Evolutionary conservation across 2,113 vertebrate species (phyloP).

Genomic region (Mirounga angustirostris): DNA sequence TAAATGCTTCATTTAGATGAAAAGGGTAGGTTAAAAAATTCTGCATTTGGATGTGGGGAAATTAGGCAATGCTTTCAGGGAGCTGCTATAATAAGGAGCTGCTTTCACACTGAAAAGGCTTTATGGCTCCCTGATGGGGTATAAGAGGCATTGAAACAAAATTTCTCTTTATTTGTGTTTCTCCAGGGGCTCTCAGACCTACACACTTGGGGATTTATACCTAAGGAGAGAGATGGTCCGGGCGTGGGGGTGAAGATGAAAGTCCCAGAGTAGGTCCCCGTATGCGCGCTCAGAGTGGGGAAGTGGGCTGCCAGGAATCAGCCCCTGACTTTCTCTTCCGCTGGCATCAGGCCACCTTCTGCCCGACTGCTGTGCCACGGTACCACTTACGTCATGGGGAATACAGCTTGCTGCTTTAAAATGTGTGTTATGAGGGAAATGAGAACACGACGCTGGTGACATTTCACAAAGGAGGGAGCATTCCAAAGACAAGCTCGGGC

Average conservation of each 20-base stretch:
- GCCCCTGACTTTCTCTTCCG: slow-evolving; percentile 21
- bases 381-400: not conserved
- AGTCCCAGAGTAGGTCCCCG: not conserved
- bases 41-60: not conserved
- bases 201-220: not conserved
- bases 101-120: not conserved
- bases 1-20: not conserved
- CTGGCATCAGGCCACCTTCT: not conserved
- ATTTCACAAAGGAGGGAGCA: slow-evolving; percentile 51
- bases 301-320: not conserved
- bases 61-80: not conserved
- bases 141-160: not conserved
- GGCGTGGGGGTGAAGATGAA: not conserved
- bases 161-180: not conserved
- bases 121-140: not conserved
- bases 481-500: not conserved
- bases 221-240: not conserved
- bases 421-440: slow-evolving; percentile 53
- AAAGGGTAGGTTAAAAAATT: not conserved
- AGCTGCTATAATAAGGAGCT: not conserved
- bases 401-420: slow-evolving; percentile 42
- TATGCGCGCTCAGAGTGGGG: not conserved
- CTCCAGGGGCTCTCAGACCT: not conserved
- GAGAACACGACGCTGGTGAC: slow-evolving; percentile 40
- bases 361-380: not conserved